These are phyloP conservation scores for Distichodus sexfasciatus DNA, from an alignment of 2,797 vertebrate species.

Conservation along the genomic window DNA sequence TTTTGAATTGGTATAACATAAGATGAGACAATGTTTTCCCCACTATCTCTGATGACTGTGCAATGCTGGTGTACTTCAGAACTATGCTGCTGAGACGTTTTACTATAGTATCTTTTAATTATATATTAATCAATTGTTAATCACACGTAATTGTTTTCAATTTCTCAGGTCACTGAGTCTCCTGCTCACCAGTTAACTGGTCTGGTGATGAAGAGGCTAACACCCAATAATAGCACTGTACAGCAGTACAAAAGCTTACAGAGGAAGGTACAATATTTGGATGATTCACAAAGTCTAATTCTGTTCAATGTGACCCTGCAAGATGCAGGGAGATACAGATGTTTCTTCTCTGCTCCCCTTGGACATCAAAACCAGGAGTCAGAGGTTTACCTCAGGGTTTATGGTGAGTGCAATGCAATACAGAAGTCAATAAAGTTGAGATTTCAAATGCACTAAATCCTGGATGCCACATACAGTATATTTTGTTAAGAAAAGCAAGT, in stretches of 20 bases:
- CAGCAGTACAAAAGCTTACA: constrained; percentile 29
- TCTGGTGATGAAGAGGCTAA: constrained; percentile 44
- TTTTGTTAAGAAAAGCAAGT: too few species aligned
- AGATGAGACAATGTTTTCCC: too few species aligned
- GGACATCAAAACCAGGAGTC: constrained; percentile 64
- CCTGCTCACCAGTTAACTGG: constrained; percentile 23
- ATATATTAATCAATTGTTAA: too few species aligned
- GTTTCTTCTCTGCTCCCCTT: constrained; percentile 62
- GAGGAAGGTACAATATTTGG: constrained; percentile 40
- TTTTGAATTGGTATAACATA: too few species aligned
- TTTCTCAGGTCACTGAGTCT: constrained; percentile 40
- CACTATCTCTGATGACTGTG: too few species aligned
- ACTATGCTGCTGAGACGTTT: too few species aligned
- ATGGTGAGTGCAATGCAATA: constrained; percentile 55
- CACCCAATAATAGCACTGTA: background rate
- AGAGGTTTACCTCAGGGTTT: constrained; percentile 51
- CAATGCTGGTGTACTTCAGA: too few species aligned
- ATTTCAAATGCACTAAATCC: too few species aligned
- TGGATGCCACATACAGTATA: too few species aligned
- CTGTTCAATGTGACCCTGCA: constrained; percentile 56
- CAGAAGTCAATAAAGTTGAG: background rate
- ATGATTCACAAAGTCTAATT: constrained; percentile 37
- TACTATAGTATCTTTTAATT: too few species aligned
- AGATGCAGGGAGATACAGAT: constrained; percentile 61
- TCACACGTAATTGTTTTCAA: background rate